Percentiles rank a stretch among this genome's conserved stretches.
phyloP scores from a whole-genome alignment of 1,140 invertebrate species.

The Hermatobates lingyangjiaoensis region DNA sequence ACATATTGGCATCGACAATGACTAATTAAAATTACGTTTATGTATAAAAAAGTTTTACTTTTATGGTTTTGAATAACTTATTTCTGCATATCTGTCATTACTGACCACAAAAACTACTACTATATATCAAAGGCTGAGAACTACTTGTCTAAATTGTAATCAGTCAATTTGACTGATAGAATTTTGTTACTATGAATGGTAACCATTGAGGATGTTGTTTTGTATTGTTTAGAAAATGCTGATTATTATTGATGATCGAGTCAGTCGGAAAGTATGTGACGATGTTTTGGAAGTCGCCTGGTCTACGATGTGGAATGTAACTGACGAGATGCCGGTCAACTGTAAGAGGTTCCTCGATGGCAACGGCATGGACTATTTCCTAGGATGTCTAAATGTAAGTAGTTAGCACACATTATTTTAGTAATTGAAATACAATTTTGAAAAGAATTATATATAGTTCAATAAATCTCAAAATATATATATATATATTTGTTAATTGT shows the following conservation, averaged over 20 bases:
- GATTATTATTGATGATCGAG: slow-evolving; percentile 53
- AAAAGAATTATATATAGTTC: too few species aligned
- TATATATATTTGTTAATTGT: too few species aligned
- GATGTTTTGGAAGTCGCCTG: slow-evolving; percentile 93
- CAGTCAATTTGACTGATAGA: background rate
- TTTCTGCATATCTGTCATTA: too few species aligned
- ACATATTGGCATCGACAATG: too few species aligned
- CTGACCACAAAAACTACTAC: too few species aligned
- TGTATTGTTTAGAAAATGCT: slow-evolving; percentile 58
- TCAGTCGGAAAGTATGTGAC: slow-evolving; percentile 58
- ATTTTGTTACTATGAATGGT: background rate
- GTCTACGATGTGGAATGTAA: slow-evolving; percentile 97
- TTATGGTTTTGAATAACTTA: too few species aligned
- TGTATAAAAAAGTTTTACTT: too few species aligned
- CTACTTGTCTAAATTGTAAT: too few species aligned
- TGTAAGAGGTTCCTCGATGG: slow-evolving; percentile 73
- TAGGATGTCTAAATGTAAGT: slow-evolving; percentile 59
- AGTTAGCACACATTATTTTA: background rate
- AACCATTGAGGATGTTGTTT: slow-evolving; percentile 5
- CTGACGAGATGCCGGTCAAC: slow-evolving; percentile 86
- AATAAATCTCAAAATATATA: too few species aligned
- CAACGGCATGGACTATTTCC: slow-evolving; percentile 70
- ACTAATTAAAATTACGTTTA: too few species aligned
- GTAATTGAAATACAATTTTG: too few species aligned
- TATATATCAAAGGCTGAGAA: too few species aligned